Percentiles rank a stretch among this genome's conserved stretches.
phyloP scores from a whole-genome alignment of 1,140 invertebrate genomes.

The Papilio xuthus region DNA sequence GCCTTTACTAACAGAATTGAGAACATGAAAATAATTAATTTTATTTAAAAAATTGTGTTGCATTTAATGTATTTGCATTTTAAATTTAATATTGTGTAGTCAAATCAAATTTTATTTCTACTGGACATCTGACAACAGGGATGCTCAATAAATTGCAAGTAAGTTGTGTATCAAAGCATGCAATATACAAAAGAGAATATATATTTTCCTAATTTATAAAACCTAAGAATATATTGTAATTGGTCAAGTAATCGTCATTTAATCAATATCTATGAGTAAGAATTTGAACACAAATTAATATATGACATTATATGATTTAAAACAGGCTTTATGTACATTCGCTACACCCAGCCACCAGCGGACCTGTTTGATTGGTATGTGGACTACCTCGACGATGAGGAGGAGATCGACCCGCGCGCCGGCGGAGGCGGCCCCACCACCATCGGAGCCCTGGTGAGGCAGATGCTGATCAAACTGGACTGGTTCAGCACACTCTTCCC shows the following conservation, averaged over 20 bases:
- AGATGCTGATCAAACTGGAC: slow-evolving; percentile 97
- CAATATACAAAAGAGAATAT: not conserved
- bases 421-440: slow-evolving; percentile 97
- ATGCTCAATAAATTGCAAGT: slow-evolving; percentile 20
- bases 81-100: slow-evolving; percentile 9
- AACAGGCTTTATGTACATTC: slow-evolving; percentile 87
- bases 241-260: not conserved
- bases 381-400: slow-evolving; percentile 97
- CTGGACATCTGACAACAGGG: slow-evolving; percentile 28
- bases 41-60: not conserved
- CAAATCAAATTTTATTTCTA: slow-evolving; percentile 8
- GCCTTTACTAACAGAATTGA: too few relatives aligned
- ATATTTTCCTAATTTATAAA: not conserved
- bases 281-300: not conserved
- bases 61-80: not conserved
- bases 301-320: slow-evolving; percentile 83
- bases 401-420: slow-evolving; percentile 98
- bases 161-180: slow-evolving; percentile 4
- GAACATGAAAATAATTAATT: too few relatives aligned
- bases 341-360: slow-evolving; percentile 97
- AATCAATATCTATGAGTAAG: not conserved
- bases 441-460: slow-evolving; percentile 96
- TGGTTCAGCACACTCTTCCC: slow-evolving; percentile 99
- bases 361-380: slow-evolving; percentile 99
- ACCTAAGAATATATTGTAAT: not conserved